These are phyloP conservation scores for Liasis olivaceus DNA, from an alignment of 2,797 vertebrate species.

Conservation along the genomic window DNA sequence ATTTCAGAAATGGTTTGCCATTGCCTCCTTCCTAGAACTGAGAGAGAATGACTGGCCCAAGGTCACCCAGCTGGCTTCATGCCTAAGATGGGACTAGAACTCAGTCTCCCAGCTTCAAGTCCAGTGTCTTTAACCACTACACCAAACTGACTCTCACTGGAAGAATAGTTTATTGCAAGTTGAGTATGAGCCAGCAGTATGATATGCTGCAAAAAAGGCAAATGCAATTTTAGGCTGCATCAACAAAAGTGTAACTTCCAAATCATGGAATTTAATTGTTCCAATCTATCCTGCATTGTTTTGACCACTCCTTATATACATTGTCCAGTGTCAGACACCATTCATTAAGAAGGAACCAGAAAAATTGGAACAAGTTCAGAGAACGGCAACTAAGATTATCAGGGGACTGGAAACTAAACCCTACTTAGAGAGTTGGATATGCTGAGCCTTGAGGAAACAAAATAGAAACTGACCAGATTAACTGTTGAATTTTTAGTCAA, in stretches of 20 bases:
- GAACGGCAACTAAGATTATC: not conserved
- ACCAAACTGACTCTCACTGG: not conserved
- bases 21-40: not conserved
- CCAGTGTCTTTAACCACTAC: not conserved
- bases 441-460: not conserved
- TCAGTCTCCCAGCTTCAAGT: not conserved
- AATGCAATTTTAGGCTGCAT: not conserved
- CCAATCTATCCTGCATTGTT: not conserved
- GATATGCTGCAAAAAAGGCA: not conserved
- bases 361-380: not conserved
- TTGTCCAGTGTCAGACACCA: not conserved
- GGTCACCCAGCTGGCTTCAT: not conserved
- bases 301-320: not conserved
- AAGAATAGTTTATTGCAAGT: not conserved
- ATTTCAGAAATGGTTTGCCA: not conserved
- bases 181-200: not conserved
- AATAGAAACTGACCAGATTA: not conserved
- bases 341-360: not conserved
- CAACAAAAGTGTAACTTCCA: not conserved
- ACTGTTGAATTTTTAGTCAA: not conserved
- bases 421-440: not conserved
- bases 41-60: not conserved
- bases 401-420: not conserved
- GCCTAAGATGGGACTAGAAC: not conserved
- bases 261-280: not conserved